These are phyloP conservation scores for Calypte anna DNA, from an alignment of 2,113 vertebrate genomes.

Conservation along the genomic window DNA sequence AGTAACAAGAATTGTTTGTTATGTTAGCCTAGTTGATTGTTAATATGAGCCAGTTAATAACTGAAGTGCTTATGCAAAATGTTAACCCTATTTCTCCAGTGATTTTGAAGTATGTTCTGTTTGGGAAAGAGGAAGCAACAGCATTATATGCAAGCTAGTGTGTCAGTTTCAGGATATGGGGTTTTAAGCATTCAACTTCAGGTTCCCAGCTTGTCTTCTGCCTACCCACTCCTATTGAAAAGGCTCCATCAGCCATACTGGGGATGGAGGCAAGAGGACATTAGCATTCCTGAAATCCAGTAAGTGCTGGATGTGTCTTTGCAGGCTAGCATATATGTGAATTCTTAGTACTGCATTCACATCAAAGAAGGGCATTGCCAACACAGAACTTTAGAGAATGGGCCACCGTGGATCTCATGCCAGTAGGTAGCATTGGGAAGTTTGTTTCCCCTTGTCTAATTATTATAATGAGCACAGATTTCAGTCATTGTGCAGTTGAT, in stretches of 20 bases:
- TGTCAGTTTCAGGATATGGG: not conserved
- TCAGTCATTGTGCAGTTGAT: not conserved
- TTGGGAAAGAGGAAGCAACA: not conserved
- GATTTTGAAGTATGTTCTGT: not conserved
- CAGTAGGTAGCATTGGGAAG: not conserved
- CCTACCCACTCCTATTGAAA: not conserved
- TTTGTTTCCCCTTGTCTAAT: not conserved
- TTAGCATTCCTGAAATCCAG: not conserved
- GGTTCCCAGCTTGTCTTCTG: not conserved
- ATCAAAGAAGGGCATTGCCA: not conserved
- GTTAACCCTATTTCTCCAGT: conserved; percentile 31
- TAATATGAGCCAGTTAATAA: conserved; percentile 56
- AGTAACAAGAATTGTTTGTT: conserved; percentile 68
- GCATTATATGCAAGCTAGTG: not conserved
- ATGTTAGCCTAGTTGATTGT: conserved; percentile 60
- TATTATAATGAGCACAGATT: not conserved
- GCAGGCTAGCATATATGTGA: not conserved
- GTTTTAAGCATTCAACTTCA: not conserved
- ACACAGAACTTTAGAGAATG: not conserved
- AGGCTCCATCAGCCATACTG: not conserved
- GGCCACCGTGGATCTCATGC: not conserved
- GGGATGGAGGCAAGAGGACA: not conserved
- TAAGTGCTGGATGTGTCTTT: not conserved
- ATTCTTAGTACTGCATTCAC: not conserved
- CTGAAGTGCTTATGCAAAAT: conserved; percentile 35